A percentile compares a stretch with the other conserved stretches of the same genome.
Conservation (phyloP, 2,797 vertebrate genomes). For the Aphelocoma californica region DNA sequence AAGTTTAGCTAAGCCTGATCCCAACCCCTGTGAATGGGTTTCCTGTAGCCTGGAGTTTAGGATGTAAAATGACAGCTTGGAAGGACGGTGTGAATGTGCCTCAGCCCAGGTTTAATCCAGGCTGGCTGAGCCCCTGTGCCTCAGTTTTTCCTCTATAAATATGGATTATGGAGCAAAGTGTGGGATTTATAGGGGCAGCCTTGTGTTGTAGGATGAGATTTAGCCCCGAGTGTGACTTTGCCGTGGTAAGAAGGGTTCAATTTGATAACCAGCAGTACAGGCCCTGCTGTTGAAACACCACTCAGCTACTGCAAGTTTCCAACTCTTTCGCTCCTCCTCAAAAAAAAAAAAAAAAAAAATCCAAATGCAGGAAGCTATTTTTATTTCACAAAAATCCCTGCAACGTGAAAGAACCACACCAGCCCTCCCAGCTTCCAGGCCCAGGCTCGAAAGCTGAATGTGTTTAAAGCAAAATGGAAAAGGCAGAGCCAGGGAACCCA, state of each 20-base stretch:
- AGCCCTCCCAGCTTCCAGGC: neutral
- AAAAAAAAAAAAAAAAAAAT: neutral
- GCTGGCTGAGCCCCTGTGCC: neutral
- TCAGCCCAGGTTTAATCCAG: neutral
- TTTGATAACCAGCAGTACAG: neutral
- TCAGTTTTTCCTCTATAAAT: neutral
- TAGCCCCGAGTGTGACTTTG: neutral
- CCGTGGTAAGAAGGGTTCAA: neutral
- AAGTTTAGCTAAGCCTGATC: neutral
- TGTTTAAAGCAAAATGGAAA: slow-evolving; percentile 42
- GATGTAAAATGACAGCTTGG: neutral
- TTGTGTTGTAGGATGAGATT: neutral
- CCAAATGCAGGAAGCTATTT: slow-evolving; percentile 13
- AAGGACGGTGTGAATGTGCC: neutral
- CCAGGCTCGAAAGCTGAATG: slow-evolving; percentile 14
- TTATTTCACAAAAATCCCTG: slow-evolving; percentile 19
- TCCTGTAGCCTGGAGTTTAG: neutral
- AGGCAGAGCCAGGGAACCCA: slow-evolving; percentile 1
- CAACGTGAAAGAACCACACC: slow-evolving; percentile 25
- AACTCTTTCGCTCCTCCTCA: neutral
- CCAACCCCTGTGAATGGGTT: neutral
- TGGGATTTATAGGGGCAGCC: neutral
- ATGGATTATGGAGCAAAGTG: neutral
- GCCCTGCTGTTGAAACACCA: neutral
- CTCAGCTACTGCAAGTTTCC: neutral